phyloP scores from a whole-genome alignment of 2,113 vertebrate species.

The Chaetops frenatus region DNA sequence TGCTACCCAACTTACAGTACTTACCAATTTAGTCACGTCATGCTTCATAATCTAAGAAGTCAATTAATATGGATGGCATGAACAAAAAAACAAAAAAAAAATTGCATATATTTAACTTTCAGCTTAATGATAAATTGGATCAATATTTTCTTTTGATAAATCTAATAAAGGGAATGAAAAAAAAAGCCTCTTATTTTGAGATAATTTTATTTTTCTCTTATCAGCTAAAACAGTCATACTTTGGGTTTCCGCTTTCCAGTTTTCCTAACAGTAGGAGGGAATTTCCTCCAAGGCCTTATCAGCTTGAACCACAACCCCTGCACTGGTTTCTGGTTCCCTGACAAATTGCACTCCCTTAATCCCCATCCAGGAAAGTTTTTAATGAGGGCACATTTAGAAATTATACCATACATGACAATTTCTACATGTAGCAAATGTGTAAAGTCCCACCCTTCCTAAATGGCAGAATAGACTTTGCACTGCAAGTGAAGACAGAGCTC shows the following conservation, averaged over 20 bases:
- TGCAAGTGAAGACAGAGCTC: neutral
- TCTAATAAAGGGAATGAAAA: neutral
- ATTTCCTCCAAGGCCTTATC: slow-evolving; percentile 78
- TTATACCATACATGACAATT: neutral
- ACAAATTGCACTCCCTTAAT: slow-evolving; percentile 56
- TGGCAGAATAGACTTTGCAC: neutral
- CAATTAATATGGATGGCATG: slow-evolving; percentile 14
- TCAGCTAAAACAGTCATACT: slow-evolving; percentile 53
- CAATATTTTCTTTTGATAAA: slow-evolving; percentile 28
- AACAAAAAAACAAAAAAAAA: neutral
- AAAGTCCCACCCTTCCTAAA: neutral
- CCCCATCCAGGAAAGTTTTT: slow-evolving; percentile 1
- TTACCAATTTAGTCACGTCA: slow-evolving; percentile 5
- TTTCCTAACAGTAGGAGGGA: slow-evolving; percentile 69
- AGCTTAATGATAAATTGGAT: neutral
- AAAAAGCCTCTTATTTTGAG: neutral
- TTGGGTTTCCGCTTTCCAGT: slow-evolving; percentile 62
- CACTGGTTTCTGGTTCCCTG: slow-evolving; percentile 42
- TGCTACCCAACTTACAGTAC: neutral
- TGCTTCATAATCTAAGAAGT: slow-evolving; percentile 34
- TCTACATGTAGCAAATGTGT: neutral
- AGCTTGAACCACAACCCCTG: slow-evolving; percentile 71
- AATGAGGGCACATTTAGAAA: slow-evolving; percentile 22
- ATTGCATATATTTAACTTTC: neutral
- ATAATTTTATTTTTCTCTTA: slow-evolving; percentile 64